Evolutionary conservation across 2,113 vertebrate genomes (phyloP), one percentile per base, ranked within the genome.

Genomic region (Alosa alosa): DNA sequence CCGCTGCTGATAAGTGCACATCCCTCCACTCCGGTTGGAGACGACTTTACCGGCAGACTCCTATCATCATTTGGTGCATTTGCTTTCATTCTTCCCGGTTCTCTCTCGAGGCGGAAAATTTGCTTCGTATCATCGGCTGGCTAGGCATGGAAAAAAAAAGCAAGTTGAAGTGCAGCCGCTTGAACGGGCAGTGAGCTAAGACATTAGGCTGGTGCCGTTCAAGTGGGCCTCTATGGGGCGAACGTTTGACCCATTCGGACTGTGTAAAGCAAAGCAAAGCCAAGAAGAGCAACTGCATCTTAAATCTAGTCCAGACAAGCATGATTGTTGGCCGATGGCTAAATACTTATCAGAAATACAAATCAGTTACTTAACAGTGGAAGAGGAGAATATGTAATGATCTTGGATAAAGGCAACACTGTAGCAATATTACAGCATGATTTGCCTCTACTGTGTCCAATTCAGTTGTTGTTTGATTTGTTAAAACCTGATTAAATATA

Each of bases 51-150:
- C 36, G 36, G 36, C 25, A 36, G 25, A 39, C 31, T 78, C 72
- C 36, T 78, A 78, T 78, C 72, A 78, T 78, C 36, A 39, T 36
- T 78, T 78, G 31, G 25, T 36, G 25, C 41, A 15, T 78, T 78
- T 78, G 72, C 72, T 78, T 78, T 78, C 36, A 78, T 78, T 78
- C 25, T 13, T 39, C 72, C 31, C 39, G 13, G 13, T 78, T 17
- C 72, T 78, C 72, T 78, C 72, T 78, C 10, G 72, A 78, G 72
- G 72, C 72, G 13, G 72, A 78, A 78, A 78, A 78, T 78, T 15
- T 78, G 72, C 11, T 9, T 78, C 72, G 3, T 39, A 78, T 78
- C 72, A 78, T 39, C 15, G 72, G 72, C 31, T 78, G 25, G 72
- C 72, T 78, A 36, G 36, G 25, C 72, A 39, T 36, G 31, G 25